Conservation (phyloP, 2,797 vertebrate species). For the Numenius phaeopus region DNA sequence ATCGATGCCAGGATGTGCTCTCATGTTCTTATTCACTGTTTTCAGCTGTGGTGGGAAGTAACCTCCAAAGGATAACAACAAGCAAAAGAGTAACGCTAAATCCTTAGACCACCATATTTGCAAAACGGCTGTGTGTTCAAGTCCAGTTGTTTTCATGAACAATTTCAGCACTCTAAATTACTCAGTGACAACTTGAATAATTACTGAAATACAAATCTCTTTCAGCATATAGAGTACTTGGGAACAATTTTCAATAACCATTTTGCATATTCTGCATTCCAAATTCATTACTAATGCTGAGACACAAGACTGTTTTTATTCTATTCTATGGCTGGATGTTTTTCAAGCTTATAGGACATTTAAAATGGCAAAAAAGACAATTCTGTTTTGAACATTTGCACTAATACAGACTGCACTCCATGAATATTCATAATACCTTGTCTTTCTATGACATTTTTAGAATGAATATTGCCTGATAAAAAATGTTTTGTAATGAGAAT, state of each 20-base stretch:
- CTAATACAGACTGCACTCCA: background rate
- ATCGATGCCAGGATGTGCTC: background rate
- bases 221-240: background rate
- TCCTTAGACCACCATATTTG: background rate
- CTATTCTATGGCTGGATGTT: conserved; percentile 15
- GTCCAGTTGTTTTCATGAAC: conserved; percentile 30
- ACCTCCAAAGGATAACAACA: background rate
- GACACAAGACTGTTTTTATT: conserved; percentile 18
- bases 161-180: conserved; percentile 33
- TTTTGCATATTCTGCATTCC: conserved; percentile 30
- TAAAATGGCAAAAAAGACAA: background rate
- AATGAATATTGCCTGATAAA: background rate
- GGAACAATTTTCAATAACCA: conserved; percentile 1
- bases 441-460: background rate
- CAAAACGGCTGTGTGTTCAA: conserved; percentile 11
- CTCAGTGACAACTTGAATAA: conserved; percentile 35
- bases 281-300: conserved; percentile 4
- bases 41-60: background rate
- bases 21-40: background rate
- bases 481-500: conserved; percentile 15
- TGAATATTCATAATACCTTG: conserved; percentile 5
- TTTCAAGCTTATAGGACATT: conserved; percentile 32
- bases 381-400: conserved; percentile 8
- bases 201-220: conserved; percentile 26
- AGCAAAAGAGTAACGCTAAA: background rate